Conservation (phyloP, 2,797 vertebrate species). For the Gouania willdenowi region DNA sequence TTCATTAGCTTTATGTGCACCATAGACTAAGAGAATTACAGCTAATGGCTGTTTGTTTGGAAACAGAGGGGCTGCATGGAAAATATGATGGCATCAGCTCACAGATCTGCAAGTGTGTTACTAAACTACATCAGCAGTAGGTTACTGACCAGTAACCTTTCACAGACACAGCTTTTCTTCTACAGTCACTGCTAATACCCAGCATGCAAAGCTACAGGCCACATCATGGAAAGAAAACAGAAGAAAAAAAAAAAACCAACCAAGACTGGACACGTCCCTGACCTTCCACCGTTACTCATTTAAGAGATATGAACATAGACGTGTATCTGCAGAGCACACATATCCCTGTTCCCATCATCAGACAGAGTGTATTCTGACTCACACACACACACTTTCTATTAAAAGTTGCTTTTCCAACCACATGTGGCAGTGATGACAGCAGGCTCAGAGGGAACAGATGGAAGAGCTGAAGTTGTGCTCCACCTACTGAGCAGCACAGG, state of each 20-base stretch:
- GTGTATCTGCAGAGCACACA: constrained; percentile 2
- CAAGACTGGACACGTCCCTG: too few species aligned
- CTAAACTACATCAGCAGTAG: too few species aligned
- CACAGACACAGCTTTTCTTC: too few species aligned
- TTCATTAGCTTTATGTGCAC: constrained; percentile 37
- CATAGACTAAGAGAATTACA: constrained; percentile 9
- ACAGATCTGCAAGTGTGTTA: too few species aligned
- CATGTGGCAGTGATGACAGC: constrained; percentile 18
- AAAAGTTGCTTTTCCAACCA: neutral
- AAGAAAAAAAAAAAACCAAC: too few species aligned
- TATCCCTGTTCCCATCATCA: neutral
- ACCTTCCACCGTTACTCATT: constrained; percentile 17
- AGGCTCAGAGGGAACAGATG: too few species aligned
- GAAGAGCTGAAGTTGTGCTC: constrained; percentile 11
- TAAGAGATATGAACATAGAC: constrained; percentile 9
- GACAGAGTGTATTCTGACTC: neutral
- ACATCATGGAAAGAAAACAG: too few species aligned
- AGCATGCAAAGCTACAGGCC: too few species aligned
- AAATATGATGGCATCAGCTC: constrained; percentile 6
- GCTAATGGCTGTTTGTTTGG: constrained; percentile 43
- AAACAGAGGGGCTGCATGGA: constrained; percentile 2
- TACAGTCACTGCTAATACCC: too few species aligned
- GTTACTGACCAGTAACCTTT: too few species aligned
- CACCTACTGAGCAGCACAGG: constrained; percentile 35
- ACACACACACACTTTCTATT: neutral